phyloP scores from a whole-genome alignment of 2,888 invertebrate species.

The Tyria jacobaeae region DNA sequence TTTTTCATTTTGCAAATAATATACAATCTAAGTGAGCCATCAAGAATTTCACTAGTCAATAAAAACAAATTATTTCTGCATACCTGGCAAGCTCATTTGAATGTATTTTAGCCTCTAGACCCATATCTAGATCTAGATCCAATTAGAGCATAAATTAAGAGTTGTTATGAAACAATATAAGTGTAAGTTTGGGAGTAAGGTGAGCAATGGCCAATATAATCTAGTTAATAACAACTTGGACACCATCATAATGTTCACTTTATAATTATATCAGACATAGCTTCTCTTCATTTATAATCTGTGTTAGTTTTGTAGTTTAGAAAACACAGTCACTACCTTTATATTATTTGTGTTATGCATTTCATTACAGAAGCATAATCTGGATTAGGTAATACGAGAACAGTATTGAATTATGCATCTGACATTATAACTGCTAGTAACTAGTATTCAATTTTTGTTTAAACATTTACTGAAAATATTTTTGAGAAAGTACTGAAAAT shows the following conservation, averaged over 20 bases:
- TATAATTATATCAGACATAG: not conserved
- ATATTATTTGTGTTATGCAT: not conserved
- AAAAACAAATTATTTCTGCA: not conserved
- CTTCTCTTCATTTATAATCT: constrained; percentile 1
- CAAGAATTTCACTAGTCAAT: not conserved
- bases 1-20: too few relatives aligned
- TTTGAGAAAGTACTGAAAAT: not conserved
- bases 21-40: too few relatives aligned
- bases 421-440: not conserved
- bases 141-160: not conserved
- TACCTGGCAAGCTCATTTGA: not conserved
- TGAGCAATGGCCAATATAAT: too few relatives aligned
- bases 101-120: not conserved
- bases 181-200: not conserved
- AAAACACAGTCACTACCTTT: not conserved
- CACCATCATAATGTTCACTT: not conserved
- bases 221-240: too few relatives aligned
- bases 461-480: not conserved
- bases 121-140: not conserved
- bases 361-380: constrained; percentile 11
- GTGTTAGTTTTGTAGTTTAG: not conserved
- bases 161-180: not conserved
- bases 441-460: not conserved
- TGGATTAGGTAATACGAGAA: constrained; percentile 8
- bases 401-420: constrained; percentile 34